These are phyloP conservation scores for Periophthalmodon schlosseri DNA, from an alignment of 2,113 vertebrate genomes.

Conservation along the genomic window DNA sequence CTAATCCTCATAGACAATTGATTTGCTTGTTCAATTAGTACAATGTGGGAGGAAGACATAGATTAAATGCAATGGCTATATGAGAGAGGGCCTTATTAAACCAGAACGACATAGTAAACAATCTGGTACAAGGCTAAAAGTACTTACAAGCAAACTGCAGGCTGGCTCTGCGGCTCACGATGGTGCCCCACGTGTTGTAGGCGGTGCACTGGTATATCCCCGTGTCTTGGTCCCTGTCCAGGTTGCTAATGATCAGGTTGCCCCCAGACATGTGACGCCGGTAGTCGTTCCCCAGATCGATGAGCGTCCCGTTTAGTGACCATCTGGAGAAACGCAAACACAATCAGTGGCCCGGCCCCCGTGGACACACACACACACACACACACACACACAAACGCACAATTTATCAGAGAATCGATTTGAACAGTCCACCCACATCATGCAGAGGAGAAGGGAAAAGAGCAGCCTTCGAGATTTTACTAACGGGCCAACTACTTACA, in stretches of 20 bases:
- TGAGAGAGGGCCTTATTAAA: neutral
- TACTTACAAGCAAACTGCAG: constrained; percentile 88
- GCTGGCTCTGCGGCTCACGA: constrained; percentile 81
- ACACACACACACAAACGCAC: constrained; percentile 49
- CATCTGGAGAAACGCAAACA: constrained; percentile 85
- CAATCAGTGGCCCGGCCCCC: constrained; percentile 73
- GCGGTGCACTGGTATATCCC: constrained; percentile 84
- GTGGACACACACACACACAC: constrained; percentile 49
- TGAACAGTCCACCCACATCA: constrained; percentile 52
- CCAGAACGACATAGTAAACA: neutral
- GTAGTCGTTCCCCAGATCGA: constrained; percentile 80
- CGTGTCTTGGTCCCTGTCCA: constrained; percentile 80
- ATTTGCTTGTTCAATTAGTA: neutral
- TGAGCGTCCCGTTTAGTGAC: constrained; percentile 85
- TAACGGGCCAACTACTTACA: constrained; percentile 6
- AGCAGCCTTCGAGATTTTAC: constrained; percentile 33
- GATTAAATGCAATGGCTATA: neutral
- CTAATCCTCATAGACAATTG: neutral
- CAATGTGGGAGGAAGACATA: neutral
- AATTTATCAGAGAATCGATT: constrained; percentile 73
- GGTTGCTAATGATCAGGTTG: constrained; percentile 81
- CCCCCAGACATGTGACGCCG: constrained; percentile 81
- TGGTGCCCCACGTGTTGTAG: constrained; percentile 76
- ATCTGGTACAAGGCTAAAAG: constrained; percentile 21
- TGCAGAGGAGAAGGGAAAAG: constrained; percentile 55